These are phyloP conservation scores for Branchellion lobata DNA, from an alignment of 2,888 invertebrate species.

Conservation along the genomic window DNA sequence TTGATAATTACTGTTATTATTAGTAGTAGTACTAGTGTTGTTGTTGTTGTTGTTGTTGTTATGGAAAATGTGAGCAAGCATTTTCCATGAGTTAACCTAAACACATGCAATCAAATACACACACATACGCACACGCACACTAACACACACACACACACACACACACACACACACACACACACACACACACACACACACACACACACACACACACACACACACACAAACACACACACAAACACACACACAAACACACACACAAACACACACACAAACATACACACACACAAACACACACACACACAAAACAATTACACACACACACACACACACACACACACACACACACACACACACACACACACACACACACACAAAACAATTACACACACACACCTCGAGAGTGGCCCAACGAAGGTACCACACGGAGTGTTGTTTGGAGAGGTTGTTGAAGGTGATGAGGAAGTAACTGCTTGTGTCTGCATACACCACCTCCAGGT, in stretches of 20 bases:
- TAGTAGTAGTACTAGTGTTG: too few relatives aligned
- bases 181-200: too few relatives aligned
- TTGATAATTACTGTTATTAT: too few relatives aligned
- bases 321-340: not conserved
- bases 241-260: not conserved
- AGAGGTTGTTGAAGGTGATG: slow-evolving; percentile 75
- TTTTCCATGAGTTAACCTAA: too few relatives aligned
- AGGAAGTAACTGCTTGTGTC: slow-evolving; percentile 77
- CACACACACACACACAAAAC: not conserved
- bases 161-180: too few relatives aligned
- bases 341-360: not conserved
- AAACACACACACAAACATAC: slow-evolving; percentile 3
- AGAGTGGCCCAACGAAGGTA: slow-evolving; percentile 74
- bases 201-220: too few relatives aligned
- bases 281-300: not conserved
- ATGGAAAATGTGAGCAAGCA: too few relatives aligned
- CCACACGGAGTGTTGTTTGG: slow-evolving; percentile 79
- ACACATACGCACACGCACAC: too few relatives aligned
- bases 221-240: not conserved
- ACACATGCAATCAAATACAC: too few relatives aligned
- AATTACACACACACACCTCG: slow-evolving; percentile 68
- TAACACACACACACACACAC: too few relatives aligned
- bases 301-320: not conserved
- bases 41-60: too few relatives aligned
- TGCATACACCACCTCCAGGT: slow-evolving; percentile 74